These are phyloP conservation scores for Microctenopoma lineatum DNA, from an alignment of 2,797 vertebrate species.

Conservation along the genomic window DNA sequence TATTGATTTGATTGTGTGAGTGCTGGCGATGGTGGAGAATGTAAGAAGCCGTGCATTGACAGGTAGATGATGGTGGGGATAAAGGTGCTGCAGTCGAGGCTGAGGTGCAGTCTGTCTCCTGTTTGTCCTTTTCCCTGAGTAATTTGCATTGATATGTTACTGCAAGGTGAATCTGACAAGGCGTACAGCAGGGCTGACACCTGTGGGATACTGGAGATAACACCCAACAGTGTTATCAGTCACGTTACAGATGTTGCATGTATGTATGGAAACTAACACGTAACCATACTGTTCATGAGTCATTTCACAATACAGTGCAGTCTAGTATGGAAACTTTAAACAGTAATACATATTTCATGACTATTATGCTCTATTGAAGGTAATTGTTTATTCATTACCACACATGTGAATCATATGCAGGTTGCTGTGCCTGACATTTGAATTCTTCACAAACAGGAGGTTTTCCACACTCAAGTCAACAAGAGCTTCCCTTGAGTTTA, in stretches of 20 bases:
- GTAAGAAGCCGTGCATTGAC: constrained; percentile 39
- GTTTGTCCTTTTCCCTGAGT: constrained; percentile 56
- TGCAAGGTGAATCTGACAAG: constrained; percentile 58
- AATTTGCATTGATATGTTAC: constrained; percentile 58
- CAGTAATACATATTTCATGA: neutral
- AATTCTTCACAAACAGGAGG: neutral
- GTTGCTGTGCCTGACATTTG: neutral
- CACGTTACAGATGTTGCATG: neutral
- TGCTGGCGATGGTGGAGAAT: constrained; percentile 65
- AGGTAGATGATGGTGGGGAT: constrained; percentile 30
- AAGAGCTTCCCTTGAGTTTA: neutral
- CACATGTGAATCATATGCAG: neutral
- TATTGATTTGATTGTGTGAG: constrained; percentile 76
- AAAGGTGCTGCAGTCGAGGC: constrained; percentile 44
- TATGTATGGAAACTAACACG: neutral
- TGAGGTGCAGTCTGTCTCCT: constrained; percentile 42
- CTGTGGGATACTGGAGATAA: constrained; percentile 45
- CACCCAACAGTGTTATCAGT: constrained; percentile 35
- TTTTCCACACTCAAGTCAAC: neutral
- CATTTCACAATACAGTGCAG: neutral
- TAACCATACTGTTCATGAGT: neutral
- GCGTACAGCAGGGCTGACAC: constrained; percentile 22
- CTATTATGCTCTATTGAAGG: neutral
- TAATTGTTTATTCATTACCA: neutral
- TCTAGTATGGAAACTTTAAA: no score